Evolutionary conservation across 2,888 invertebrate genomes (phyloP).

Genomic region (Erebia palarica): DNA sequence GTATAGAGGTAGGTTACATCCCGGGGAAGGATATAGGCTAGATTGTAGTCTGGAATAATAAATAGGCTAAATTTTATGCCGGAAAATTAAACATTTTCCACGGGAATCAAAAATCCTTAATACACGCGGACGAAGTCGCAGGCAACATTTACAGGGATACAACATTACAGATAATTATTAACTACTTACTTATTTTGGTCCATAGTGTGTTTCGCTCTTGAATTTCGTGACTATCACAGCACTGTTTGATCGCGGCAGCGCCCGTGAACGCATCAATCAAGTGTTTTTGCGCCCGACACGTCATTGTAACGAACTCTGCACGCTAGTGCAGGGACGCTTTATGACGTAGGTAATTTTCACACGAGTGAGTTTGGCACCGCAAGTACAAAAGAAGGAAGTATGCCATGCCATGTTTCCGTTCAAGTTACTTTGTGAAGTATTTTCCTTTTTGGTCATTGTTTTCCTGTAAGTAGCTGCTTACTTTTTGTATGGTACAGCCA

Average conservation of each 20-base stretch:
- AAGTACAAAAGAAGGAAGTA: conserved; percentile 21
- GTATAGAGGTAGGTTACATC: too few relatives aligned
- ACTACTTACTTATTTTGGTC: too few relatives aligned
- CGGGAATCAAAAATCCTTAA: too few relatives aligned
- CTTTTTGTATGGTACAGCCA: not conserved
- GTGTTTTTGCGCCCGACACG: conserved; percentile 37
- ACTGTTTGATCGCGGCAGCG: conserved; percentile 32
- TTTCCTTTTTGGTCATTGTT: not conserved
- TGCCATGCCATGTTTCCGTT: conserved; percentile 3
- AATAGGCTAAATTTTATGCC: too few relatives aligned
- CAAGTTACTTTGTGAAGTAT: not conserved
- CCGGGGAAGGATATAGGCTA: too few relatives aligned
- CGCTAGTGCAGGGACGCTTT: conserved; percentile 30
- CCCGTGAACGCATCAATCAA: conserved; percentile 42
- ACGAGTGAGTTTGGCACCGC: conserved; percentile 33
- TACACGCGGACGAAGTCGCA: too few relatives aligned
- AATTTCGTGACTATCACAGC: conserved; percentile 18
- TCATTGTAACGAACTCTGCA: conserved; percentile 40
- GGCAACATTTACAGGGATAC: too few relatives aligned
- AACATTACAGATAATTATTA: too few relatives aligned
- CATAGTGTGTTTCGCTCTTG: not conserved
- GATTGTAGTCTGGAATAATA: too few relatives aligned
- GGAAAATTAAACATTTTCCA: too few relatives aligned
- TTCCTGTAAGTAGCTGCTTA: not conserved
- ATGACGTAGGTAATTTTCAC: conserved; percentile 30